Conservation (phyloP, 2,888 invertebrate species). For the Apodemia hepburni region DNA sequence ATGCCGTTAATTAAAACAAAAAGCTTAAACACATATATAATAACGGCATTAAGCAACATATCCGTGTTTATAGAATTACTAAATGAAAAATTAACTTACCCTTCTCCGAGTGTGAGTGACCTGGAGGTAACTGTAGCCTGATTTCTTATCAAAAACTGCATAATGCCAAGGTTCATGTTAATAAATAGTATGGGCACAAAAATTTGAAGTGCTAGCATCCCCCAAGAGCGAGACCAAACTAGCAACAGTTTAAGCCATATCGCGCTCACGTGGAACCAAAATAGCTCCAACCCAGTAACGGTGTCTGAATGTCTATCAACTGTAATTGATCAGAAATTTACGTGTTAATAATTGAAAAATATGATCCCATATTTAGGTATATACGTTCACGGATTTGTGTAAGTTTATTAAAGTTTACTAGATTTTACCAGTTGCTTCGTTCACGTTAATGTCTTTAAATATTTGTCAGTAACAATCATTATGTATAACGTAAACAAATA, state of each 20-base stretch:
- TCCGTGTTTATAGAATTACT: no score
- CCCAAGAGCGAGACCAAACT: constrained; percentile 84
- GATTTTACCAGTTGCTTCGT: no score
- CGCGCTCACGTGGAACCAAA: constrained; percentile 81
- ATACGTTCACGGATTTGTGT: no score
- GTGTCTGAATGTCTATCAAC: constrained; percentile 45
- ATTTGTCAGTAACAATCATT: no score
- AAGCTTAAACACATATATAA: no score
- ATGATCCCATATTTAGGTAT: no score
- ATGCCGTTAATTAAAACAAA: no score
- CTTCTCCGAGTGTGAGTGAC: constrained; percentile 67
- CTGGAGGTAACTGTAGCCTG: constrained; percentile 73
- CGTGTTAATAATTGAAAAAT: neutral
- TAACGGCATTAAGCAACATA: no score
- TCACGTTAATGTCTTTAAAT: no score
- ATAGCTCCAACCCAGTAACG: constrained; percentile 49
- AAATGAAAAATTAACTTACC: constrained; percentile 35
- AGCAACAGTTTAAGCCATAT: constrained; percentile 84
- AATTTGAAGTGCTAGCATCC: constrained; percentile 83
- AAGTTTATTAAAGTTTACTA: no score
- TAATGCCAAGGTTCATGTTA: constrained; percentile 79
- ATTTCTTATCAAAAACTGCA: constrained; percentile 50
- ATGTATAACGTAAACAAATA: no score
- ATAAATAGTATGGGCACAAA: constrained; percentile 84
- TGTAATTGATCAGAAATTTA: constrained; percentile 27